Evolutionary conservation across 2,113 vertebrate genomes (phyloP), one percentile per base, ranked within the genome.

Genomic region (Onychostruthus taczanowskii): DNA sequence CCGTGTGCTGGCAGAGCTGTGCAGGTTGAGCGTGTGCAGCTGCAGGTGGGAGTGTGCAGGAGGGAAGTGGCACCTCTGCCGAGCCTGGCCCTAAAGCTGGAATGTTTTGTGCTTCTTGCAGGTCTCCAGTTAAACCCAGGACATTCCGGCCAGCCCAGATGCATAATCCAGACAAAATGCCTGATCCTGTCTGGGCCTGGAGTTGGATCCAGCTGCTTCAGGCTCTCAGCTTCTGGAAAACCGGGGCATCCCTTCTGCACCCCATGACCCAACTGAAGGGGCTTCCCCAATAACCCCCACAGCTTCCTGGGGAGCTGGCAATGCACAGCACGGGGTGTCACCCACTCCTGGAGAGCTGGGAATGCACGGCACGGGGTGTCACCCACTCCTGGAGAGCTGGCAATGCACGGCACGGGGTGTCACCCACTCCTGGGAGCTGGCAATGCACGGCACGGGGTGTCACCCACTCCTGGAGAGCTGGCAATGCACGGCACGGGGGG

Each of bases 231-330:
- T 6, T 50, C 16, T 50, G 26, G 20, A 39, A 39, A 30, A 3
- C n/a, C 2, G 2, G 13, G 18, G 10, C 6, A 8, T 30, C 10
- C 26, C 27, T 69, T 10, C 7, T 39, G 24, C 26, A 9, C 5
- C 6, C 20, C 1, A 0, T 69, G 26, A 16, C 35, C 13, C 47
- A 50, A 4, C 0, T 1, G 47, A 50, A 49, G 33, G 24, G 47
- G 13, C 47, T 52, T 50, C 27, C 35, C 19, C 19, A 16, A 22
- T 11, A 69, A 30, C 67, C 47, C 22, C 52, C 0, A 0, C 4
- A 30, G 27, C 35, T 69, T 37, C 16, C 23, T 10, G 4, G 8
- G 31, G 31, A 47, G 12, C 12, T 49, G 46, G 21, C 11, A 47
- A 13, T 47, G 21, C 46, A 47, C 46, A 47, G 21, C 21, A 22